Conservation (phyloP, 2,797 vertebrate genomes). For the Chaenodraco wilsoni region DNA sequence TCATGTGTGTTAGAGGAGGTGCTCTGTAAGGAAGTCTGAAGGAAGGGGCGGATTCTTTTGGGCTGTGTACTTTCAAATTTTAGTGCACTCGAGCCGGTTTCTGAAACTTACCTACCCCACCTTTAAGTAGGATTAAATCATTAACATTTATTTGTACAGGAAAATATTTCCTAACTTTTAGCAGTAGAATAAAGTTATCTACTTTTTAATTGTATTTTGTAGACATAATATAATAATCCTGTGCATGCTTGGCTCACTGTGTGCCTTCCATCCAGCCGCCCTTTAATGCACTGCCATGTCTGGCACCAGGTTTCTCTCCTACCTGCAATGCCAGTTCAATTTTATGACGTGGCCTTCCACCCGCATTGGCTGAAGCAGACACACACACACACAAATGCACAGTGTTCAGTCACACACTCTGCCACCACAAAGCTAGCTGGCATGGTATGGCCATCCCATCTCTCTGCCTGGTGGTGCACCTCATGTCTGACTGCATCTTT, state of each 20-base stretch:
- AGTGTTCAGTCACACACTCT: conserved; percentile 7
- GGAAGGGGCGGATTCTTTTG: too few species aligned
- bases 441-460: conserved; percentile 25
- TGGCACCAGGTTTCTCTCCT: conserved; percentile 67
- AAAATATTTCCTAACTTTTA: neutral
- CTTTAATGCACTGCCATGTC: conserved; percentile 64
- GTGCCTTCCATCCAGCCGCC: conserved; percentile 40
- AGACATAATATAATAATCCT: conserved; percentile 22
- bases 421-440: conserved; percentile 40
- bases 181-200: neutral
- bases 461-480: conserved; percentile 36
- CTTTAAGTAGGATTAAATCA: neutral
- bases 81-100: too few species aligned
- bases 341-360: conserved; percentile 65
- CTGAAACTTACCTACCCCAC: too few species aligned
- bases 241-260: conserved; percentile 2
- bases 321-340: conserved; percentile 71
- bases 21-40: too few species aligned
- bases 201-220: conserved; percentile 18
- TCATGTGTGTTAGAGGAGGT: too few species aligned
- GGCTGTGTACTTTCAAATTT: too few species aligned
- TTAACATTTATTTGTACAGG: neutral
- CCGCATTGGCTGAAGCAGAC: conserved; percentile 26
- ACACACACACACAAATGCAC: neutral
- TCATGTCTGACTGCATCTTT: conserved; percentile 63